Evolutionary conservation across 2,113 vertebrate genomes (phyloP).

Genomic region (Genyomyrus donnyi): DNA sequence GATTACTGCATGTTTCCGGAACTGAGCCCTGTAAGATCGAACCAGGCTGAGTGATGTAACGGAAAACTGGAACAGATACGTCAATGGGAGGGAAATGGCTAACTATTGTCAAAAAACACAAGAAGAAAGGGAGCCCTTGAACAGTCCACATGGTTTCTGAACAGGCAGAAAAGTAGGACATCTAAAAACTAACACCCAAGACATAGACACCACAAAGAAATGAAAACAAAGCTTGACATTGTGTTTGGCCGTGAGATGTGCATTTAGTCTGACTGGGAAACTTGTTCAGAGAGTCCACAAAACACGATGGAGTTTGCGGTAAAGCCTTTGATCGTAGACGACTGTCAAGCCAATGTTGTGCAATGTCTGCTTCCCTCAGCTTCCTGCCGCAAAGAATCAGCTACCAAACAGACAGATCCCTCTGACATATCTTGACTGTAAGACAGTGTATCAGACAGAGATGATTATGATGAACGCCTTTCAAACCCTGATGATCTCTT

Average conservation of each 20-base stretch:
- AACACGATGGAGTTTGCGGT: neutral
- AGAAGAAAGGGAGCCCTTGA: neutral
- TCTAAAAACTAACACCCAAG: neutral
- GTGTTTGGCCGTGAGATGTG: neutral
- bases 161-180: neutral
- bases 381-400: neutral
- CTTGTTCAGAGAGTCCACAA: neutral
- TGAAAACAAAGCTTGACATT: neutral
- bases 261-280: neutral
- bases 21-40: neutral
- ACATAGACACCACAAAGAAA: neutral
- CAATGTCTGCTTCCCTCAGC: neutral
- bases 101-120: neutral
- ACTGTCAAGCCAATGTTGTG: neutral
- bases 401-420: neutral
- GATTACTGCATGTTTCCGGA: neutral
- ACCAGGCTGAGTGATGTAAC: neutral
- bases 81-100: neutral
- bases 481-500: neutral
- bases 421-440: neutral
- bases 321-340: neutral
- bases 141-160: neutral
- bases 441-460: neutral
- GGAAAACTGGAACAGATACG: neutral
- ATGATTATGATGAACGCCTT: neutral